phyloP scores from a whole-genome alignment of 2,113 vertebrate species.

The Thamnophis sirtalis region DNA sequence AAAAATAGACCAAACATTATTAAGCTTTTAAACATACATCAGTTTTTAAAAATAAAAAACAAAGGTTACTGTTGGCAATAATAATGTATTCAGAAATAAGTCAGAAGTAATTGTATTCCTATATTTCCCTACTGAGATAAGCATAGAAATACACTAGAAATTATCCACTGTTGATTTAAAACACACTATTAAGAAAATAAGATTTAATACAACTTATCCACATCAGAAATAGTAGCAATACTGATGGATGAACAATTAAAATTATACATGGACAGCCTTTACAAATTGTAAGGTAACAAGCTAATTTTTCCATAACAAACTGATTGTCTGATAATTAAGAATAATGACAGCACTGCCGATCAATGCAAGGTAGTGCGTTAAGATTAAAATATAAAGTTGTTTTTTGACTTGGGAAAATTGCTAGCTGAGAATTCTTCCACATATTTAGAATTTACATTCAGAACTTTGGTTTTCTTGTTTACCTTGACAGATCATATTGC shows the following conservation, averaged over 20 bases:
- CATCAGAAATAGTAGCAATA: neutral
- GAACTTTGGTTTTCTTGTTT: neutral
- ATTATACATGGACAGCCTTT: neutral
- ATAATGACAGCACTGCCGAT: neutral
- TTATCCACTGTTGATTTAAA: neutral
- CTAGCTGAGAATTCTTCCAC: neutral
- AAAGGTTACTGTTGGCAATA: neutral
- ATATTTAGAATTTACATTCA: neutral
- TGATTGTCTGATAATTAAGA: neutral
- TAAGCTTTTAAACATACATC: neutral
- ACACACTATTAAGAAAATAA: neutral
- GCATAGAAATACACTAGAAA: neutral
- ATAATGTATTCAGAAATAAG: neutral
- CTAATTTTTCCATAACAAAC: neutral
- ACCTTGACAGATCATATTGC: constrained; percentile 95
- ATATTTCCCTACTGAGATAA: neutral
- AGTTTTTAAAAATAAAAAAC: neutral
- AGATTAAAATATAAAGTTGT: neutral
- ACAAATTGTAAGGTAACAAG: neutral
- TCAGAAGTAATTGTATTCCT: neutral
- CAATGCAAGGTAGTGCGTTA: neutral
- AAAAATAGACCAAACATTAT: constrained; percentile 12
- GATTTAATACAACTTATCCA: neutral
- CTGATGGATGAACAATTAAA: neutral
- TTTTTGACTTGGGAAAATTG: neutral